Conservation (phyloP, 1,140 invertebrate genomes). For the Drosophila truncata region DNA sequence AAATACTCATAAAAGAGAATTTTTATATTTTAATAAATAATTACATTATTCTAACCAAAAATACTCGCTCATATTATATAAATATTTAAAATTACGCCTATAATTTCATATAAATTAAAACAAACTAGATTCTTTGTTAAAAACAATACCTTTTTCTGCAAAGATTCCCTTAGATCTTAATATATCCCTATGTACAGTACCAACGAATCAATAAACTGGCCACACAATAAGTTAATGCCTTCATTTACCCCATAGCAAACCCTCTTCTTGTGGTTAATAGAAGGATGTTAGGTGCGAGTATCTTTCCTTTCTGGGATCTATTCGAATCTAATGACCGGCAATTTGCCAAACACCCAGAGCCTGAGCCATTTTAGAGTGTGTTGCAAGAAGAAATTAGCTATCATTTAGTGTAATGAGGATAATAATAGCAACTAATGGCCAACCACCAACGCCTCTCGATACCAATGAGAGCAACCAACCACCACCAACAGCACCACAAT, state of each 20-base stretch:
- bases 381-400: slow-evolving; percentile 78
- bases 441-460: slow-evolving; percentile 4
- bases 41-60: too few species aligned
- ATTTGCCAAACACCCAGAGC: slow-evolving; percentile 69
- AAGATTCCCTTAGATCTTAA: too few species aligned
- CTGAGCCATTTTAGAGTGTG: slow-evolving; percentile 73
- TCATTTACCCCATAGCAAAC: slow-evolving; percentile 12
- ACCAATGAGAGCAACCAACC: slow-evolving; percentile 1
- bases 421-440: slow-evolving; percentile 77
- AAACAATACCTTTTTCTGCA: background rate
- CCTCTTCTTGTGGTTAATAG: slow-evolving; percentile 20
- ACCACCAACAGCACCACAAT: slow-evolving; percentile 6
- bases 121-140: background rate
- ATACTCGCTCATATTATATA: too few species aligned
- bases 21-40: too few species aligned
- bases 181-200: background rate
- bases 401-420: slow-evolving; percentile 78
- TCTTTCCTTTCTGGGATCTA: slow-evolving; percentile 4
- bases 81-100: background rate
- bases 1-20: too few species aligned
- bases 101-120: background rate
- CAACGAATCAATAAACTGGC: slow-evolving; percentile 28
- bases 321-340: slow-evolving; percentile 61
- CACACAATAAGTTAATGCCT: slow-evolving; percentile 30
- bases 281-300: slow-evolving; percentile 10